Base-by-base conservation (phyloP, 2,113 vertebrate species). In the Parotia lawesii region DNA sequence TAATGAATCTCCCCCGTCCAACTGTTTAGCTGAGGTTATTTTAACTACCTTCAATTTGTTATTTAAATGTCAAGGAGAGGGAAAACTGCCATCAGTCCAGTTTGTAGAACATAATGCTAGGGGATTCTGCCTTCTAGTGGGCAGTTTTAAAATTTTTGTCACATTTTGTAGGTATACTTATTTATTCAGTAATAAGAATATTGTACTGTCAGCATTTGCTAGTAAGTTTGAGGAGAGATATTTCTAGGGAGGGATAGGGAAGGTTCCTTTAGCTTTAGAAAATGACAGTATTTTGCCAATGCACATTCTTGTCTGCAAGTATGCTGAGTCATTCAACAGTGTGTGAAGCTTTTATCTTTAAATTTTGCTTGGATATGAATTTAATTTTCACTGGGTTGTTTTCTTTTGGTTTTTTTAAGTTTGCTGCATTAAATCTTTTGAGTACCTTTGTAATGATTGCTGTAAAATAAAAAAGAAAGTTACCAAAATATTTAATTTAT, bases 121-220 rank as follows among this genome's bases (percentile, higher is more conserved):
- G 75, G 65, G 56, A 83, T 91, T 94, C 93, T 97, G 91, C 92
- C 94, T 97, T 87, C 94, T 96, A 94, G 87, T 96, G 94, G 95
- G n/a, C 84, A 94, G 28, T 84, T 81, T 89, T 89, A 86, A 91
- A 93, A 83, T 48, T 40, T 28, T 10, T 70, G 29, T 71, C 50
- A 5, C 53, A 19, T 87, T 92, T 87, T 73, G 28, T 87, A 42
- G 13, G 16, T 31, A 31, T 77, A 23, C 27, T 91, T 84, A 47
- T 87, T 91, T 88, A 74, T 84, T 83, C 33, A 74, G 31, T 66
- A 71, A 10, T 61, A 74, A 73, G 19, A 57, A 66, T 78, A 89
- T 81, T 87, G 47, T 81, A 24, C 56, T 78, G 50, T 70, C 67
- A 89, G 79, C 51, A 81, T 91, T 87, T 87, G 35, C 28, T 87